Base-by-base conservation (phyloP, 2,888 invertebrate species). In the Nymphalis urticae region DNA sequence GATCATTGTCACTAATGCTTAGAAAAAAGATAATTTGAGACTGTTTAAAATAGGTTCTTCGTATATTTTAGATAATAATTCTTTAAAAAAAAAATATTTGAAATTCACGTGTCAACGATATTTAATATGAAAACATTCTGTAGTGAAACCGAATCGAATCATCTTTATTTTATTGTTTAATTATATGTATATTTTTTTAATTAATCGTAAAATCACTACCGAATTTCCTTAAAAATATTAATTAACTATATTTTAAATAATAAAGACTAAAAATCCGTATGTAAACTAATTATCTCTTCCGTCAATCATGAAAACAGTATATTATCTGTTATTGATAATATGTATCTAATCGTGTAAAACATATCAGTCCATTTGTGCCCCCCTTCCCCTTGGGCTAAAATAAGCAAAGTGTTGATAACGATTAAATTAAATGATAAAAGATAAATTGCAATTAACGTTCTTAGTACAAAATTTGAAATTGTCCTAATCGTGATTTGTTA, bases 291-390 rank as follows among this genome's bases (percentile, higher is more conserved):
- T 54, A 54, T 54, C 27, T 13, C 24, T 54, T 17, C 6, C 6
- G 4, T 17, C 27, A 54, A 54, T 54, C 54, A 54, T 54, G 16
- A 51, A 53, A 21, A 32, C 8, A 51, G 17, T 9, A 17, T n/a
- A 17, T 16, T 56, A 56, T 56, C 54, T 32, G 16, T 32, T 27
- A 51, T 8, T n/a, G 67, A 63, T 68, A 68, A 60, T 21, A 13
- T 19, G 8, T 72, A 75, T 75, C 73, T 75, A 51, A 75, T 75
- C 73, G 47, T 21, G 54, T 68, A 58, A 66, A 53, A 53, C 54
- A 42, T 62, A 65, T 48, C 66, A 62, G 58, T 60, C 62, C 48
- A 13, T 53, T 51, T 42, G 13, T 27, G 3, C 27, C 27, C 54
- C 54, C 27, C 32, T 54, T 24, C 32, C 32, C 54, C 27, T 42